phyloP scores from a whole-genome alignment of 2,113 vertebrate species.

The Notechis scutatus region DNA sequence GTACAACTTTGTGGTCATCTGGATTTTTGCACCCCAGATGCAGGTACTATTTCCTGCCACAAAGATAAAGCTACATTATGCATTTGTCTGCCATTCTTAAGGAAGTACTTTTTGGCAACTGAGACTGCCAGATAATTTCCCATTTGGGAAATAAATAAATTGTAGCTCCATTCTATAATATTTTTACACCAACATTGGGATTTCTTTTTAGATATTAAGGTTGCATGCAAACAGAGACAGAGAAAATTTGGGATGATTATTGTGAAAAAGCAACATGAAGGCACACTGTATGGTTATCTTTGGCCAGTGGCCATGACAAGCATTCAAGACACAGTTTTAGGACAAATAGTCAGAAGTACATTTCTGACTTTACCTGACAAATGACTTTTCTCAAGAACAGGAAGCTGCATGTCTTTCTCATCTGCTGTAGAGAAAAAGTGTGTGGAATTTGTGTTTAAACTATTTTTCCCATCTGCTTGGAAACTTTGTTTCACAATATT shows the following conservation, averaged over 20 bases:
- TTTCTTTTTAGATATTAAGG: accelerated
- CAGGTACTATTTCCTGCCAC: background rate
- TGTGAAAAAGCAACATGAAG: background rate
- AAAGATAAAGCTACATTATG: background rate
- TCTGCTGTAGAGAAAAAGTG: slow-evolving; percentile 57
- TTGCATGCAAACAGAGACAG: slow-evolving; percentile 14
- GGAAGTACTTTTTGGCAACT: background rate
- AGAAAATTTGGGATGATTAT: slow-evolving; percentile 25
- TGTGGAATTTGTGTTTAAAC: slow-evolving; percentile 7
- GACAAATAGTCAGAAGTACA: slow-evolving; percentile 16
- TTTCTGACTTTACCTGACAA: slow-evolving; percentile 50
- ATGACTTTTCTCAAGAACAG: slow-evolving; percentile 47
- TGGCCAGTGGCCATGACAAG: background rate
- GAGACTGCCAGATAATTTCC: background rate
- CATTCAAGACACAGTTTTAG: background rate
- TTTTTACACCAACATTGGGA: background rate
- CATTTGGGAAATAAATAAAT: background rate
- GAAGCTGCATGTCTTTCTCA: slow-evolving; percentile 55
- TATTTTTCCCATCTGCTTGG: background rate
- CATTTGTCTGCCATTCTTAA: background rate
- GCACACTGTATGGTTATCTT: background rate
- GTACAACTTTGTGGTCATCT: background rate
- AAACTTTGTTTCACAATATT: slow-evolving; percentile 16
- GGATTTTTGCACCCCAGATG: background rate
- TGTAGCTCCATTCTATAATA: background rate